Evolutionary conservation across 1,140 invertebrate species (phyloP), one percentile per base, ranked within the genome.

Genomic region (Episyrphus balteatus): DNA sequence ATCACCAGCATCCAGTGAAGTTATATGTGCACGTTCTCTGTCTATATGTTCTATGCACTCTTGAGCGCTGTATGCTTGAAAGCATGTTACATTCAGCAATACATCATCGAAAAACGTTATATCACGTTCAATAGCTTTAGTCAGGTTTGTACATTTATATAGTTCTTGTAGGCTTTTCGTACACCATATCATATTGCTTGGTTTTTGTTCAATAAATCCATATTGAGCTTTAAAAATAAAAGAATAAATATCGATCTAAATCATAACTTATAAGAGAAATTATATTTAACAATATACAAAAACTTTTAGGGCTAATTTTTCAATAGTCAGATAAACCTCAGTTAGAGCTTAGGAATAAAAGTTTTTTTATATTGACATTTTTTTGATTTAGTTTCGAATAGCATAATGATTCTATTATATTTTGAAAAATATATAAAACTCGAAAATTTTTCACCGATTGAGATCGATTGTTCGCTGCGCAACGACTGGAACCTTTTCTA

Each of bases 1-100:
- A 73, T 96, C 88, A 17, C 93, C 93, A 33, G 93, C 82, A 73
- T 98, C 93, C 7, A 97, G 62, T 1, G 82, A 81, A 11, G 92
- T 87, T 31, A 97, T 69, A 40, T 96, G 86, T 1, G 85, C 92
- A 55, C 82, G 74, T 56, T 84, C 81, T 26, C 79, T 69, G 65
- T 90, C 86, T 21, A 92, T 68, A 57, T 79, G 67, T 39, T 73
- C 68, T 80, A 91, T 91, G 59, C 88, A 92, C 61, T 88, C 86
- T 60, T 89, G 84, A 58, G 83, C 84, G 50, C 81, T 84, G 54
- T 78, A 81, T 10, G 78, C 83, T 76, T 79, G 60, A 18, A 73
- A 66, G 58, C 85, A 88, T 13, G 73, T 61, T 2, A 88, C 56
- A 47, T 78, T 74, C 47, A 85, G 68, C 45, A 75, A 80, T 44